Evolutionary conservation across 2,797 vertebrate species (phyloP), one percentile per base, ranked within the genome.

Genomic region (Gallinago solitaria): DNA sequence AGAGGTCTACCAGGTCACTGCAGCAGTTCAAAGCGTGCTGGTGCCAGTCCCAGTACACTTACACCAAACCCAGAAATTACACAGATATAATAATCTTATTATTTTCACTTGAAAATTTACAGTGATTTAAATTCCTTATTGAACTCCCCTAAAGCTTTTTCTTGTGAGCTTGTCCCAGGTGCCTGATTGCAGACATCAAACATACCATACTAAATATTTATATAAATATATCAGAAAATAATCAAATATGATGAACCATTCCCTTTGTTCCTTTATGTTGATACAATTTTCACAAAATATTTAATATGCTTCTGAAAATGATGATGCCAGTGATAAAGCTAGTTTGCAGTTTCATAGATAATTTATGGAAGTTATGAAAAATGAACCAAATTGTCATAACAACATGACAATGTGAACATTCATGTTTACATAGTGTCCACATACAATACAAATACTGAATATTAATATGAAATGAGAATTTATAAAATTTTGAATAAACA

Each of bases 311-410:
- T 97, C 96, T 97, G 92, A 97, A 97, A 97, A 98, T 96, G 96
- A 96, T 79, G 91, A 98, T 97, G 97, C 96, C 96, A 97, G 97
- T 97, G 97, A 97, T 97, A 98, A 97, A 98, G 91, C 96, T 95
- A 97, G 96, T 97, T 98, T 98, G 96, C 97, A 97, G 96, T 97
- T 98, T 97, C 97, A 98, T 98, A 97, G 97, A 97, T 97, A 97
- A 97, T 98, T 97, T 98, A 98, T 98, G 98, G 97, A 98, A 97
- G 96, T 94, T 98, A 96, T 97, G 97, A 97, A 97, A 97, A 98
- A 98, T 97, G 96, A 98, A 98, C 96, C 83, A 97, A 97, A 98
- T 98, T 98, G 98, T 98, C 98, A 98, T 98, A 98, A 98, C 97
- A 98, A 96, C 92, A 88, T 98, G 98, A 98, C 98, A 98, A 98